Conservation (phyloP, 2,888 invertebrate species). For the Idaea biselata region DNA sequence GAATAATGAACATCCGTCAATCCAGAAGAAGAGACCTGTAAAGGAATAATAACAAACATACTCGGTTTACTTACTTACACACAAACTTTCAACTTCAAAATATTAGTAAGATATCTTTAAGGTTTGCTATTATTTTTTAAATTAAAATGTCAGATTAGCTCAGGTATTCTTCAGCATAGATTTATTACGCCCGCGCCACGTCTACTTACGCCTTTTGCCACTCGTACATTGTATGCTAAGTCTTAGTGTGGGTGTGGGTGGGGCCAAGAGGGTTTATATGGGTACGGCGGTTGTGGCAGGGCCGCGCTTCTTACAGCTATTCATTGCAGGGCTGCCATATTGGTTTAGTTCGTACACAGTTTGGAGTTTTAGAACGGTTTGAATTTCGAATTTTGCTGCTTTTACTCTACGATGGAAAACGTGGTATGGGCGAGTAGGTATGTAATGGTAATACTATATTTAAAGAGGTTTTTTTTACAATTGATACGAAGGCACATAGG, state of each 20-base stretch:
- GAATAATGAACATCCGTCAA: too few relatives aligned
- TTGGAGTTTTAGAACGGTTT: conserved; percentile 3
- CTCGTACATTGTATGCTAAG: background rate
- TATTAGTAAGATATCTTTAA: background rate
- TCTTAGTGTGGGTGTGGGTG: conserved; percentile 23
- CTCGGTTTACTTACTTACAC: too few relatives aligned
- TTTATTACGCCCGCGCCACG: background rate
- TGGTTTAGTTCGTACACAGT: conserved; percentile 17
- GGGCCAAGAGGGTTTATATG: conserved; percentile 64
- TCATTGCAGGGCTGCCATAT: conserved; percentile 61
- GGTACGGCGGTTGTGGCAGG: conserved; percentile 62
- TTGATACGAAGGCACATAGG: too few relatives aligned
- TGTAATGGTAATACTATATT: background rate
- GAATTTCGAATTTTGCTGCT: background rate
- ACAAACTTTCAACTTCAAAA: too few relatives aligned
- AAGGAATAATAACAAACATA: too few relatives aligned
- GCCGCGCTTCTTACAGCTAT: conserved; percentile 66
- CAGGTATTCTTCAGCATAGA: background rate
- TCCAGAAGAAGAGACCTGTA: too few relatives aligned
- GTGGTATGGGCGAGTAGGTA: background rate
- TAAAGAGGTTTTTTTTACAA: too few relatives aligned
- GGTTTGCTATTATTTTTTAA: background rate
- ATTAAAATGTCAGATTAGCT: background rate
- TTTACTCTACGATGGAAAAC: background rate
- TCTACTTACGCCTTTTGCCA: background rate